Evolutionary conservation across 2,888 invertebrate species (phyloP), one percentile per base, ranked within the genome.

Genomic region (Eupelmus urozonus): DNA sequence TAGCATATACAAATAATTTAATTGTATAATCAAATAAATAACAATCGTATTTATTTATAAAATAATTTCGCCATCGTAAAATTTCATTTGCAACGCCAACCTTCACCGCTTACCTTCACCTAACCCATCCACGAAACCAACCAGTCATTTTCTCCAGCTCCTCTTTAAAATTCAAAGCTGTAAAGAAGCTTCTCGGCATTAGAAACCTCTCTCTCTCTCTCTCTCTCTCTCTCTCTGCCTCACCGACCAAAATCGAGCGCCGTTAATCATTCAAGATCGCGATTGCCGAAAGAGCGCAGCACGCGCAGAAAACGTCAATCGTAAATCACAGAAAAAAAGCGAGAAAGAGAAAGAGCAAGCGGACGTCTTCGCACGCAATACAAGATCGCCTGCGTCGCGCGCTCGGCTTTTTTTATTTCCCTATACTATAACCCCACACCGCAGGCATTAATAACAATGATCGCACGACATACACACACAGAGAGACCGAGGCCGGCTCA

Each of bases 191-290:
- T 65, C 42, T 7, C 60, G 59, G 18, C 66, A 51, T 66, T 67
- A 74, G 74, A 66, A 74, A 65, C 40, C n/a, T n/a, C n/a, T n/a
- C n/a, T n/a, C n/a, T n/a, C n/a, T n/a, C n/a, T n/a, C n/a, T n/a
- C n/a, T n/a, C n/a, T n/a, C n/a, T n/a, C n/a, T n/a, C n/a, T n/a
- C n/a, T n/a, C n/a, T n/a, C n/a, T n/a, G n/a, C n/a, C n/a, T n/a
- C n/a, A n/a, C n/a, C n/a, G n/a, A n/a, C n/a, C 20, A 42, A 29
- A 60, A 60, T 62, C 53, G 53, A 76, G 42, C 29, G 62, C 76
- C 76, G 69, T 76, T 76, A 76, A 76, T 76, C 69, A 62, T 53
- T 62, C 62, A 42, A 76, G 76, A 76, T 76, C 76, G 62, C 67
- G 69, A 72, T 78, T 60, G n/a, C n/a, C 59, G 29, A 70, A 67